Evolutionary conservation across 2,113 vertebrate species (phyloP).

Genomic region (Heptranchias perlo): DNA sequence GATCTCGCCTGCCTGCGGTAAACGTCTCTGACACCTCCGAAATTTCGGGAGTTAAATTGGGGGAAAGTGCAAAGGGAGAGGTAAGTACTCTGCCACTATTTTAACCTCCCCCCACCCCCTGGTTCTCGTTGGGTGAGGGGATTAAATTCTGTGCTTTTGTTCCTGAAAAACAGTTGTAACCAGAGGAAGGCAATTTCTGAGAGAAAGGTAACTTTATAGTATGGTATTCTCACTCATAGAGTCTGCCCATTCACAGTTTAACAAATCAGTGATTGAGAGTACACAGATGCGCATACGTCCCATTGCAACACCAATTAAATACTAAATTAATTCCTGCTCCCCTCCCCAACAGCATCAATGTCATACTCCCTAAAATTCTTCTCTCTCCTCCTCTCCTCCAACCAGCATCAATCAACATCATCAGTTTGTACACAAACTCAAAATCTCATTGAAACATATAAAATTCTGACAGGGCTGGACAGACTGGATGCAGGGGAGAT

Average conservation of each 20-base stretch:
- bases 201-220: not conserved
- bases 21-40: too few relatives aligned
- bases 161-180: not conserved
- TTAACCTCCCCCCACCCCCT: not conserved
- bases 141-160: not conserved
- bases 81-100: not conserved
- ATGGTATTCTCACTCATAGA: not conserved
- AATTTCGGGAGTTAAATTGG: too few relatives aligned
- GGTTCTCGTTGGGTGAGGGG: not conserved
- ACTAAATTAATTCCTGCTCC: not conserved
- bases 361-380: not conserved
- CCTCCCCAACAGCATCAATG: not conserved
- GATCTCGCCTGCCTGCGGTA: too few relatives aligned
- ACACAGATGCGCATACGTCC: not conserved
- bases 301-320: not conserved
- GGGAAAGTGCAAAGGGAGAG: not conserved
- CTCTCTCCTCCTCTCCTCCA: not conserved
- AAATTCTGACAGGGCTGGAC: too few relatives aligned
- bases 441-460: too few relatives aligned
- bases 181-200: not conserved
- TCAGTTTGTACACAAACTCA: not conserved
- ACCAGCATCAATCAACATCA: not conserved
- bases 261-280: not conserved
- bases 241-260: not conserved
- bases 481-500: too few relatives aligned